Conservation (phyloP, 2,113 vertebrate genomes). For the Ciconia stormi region DNA sequence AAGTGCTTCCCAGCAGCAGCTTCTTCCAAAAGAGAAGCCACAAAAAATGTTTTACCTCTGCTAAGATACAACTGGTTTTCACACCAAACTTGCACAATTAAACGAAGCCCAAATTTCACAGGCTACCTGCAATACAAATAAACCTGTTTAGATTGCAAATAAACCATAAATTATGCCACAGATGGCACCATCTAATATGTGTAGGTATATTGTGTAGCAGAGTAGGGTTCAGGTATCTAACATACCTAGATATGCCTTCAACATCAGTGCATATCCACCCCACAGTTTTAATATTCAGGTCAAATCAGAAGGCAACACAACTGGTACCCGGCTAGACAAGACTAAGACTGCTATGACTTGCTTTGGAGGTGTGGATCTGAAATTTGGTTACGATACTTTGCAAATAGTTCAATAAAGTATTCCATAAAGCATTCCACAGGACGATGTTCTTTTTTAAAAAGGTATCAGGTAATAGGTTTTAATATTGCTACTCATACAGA, state of each 20-base stretch:
- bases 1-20: not conserved
- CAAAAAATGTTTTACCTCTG: not conserved
- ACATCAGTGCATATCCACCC: not conserved
- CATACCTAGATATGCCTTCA: rapidly evolving
- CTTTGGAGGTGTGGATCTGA: not conserved
- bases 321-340: not conserved
- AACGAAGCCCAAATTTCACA: not conserved
- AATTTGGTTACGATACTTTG: not conserved
- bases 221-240: not conserved
- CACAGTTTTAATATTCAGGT: not conserved
- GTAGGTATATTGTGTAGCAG: not conserved
- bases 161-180: not conserved
- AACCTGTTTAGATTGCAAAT: not conserved
- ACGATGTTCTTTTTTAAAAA: not conserved
- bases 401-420: not conserved
- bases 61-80: not conserved
- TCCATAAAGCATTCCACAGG: not conserved
- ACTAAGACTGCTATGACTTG: not conserved
- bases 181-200: not conserved
- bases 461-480: not conserved
- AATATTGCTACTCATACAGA: not conserved
- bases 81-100: not conserved
- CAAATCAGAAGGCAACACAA: not conserved
- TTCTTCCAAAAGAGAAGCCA: not conserved
- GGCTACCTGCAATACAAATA: not conserved